Evolutionary conservation across 2,797 vertebrate species (phyloP), one percentile per base, ranked within the genome.

Genomic region (Syndactyla subalaris): DNA sequence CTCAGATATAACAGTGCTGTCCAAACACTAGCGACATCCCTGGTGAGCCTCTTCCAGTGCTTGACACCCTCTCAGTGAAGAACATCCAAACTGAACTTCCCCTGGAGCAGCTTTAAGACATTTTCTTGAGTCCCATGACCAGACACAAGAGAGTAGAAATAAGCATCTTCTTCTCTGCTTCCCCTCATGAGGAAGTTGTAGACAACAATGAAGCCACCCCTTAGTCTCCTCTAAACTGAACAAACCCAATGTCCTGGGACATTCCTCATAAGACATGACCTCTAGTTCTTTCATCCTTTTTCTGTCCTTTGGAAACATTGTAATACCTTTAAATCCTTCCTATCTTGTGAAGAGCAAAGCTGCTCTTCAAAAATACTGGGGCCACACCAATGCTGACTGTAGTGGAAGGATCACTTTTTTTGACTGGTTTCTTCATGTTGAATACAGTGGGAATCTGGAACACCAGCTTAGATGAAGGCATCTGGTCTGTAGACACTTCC

Each of bases 351-450:
- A 75, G 36, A 4, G 18, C 26, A 29, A 85, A 51, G 9, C 45
- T 72, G 26, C 10, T n/a, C n/a, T n/a, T n/a, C n/a, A n/a, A n/a
- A n/a, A n/a, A 4, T 23, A 14, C 9, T 52, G 49, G 65, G 32
- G 10, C 36, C 3, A 0, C 41, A 21, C 2, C 24, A 65, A 3
- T 12, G 32, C 13, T 78, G 49, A 43, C 32, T 30, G 0, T 20
- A 39, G 38, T 19, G 41, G 27, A 76, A 23, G 7, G 71, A 55
- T 52, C 2, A 21, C 13, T 68, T 48, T 4, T 81, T 93, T 78
- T 6, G 8, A 26, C 27, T 3, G 1, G 6, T 43, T 4, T n/a
- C 18, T 78, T 0, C 0, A 7, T 29, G 11, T 16, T 91, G 24
- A 27, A 16, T 67, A 17, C 24, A 67, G 13, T 0, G 1, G 18